Conservation (phyloP, 2,113 vertebrate species). For the Epinephelus lanceolatus region DNA sequence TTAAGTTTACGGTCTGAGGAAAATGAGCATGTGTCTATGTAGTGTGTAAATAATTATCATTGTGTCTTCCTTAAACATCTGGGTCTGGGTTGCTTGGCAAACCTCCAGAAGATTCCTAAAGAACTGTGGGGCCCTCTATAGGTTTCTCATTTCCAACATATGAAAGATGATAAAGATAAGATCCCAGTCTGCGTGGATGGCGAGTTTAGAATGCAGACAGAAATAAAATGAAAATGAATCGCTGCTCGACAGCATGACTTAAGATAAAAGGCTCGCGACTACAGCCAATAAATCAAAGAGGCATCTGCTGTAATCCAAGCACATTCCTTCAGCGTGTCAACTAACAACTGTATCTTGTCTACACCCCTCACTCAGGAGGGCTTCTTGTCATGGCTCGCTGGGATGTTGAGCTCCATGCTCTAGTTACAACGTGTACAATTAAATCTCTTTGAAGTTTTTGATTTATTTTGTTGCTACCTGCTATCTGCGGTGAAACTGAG, state of each 20-base stretch:
- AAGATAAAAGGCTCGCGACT: conserved; percentile 66
- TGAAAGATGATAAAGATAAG: conserved; percentile 74
- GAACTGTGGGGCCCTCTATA: conserved; percentile 51
- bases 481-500: conserved; percentile 1
- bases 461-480: conserved; percentile 14
- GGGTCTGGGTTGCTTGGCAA: conserved; percentile 56
- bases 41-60: conserved; percentile 48
- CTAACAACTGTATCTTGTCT: conserved; percentile 79
- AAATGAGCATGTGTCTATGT: conserved; percentile 11
- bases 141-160: conserved; percentile 74
- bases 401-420: conserved; percentile 32
- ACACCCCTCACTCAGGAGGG: conserved; percentile 46
- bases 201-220: conserved; percentile 67
- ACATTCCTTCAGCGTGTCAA: conserved; percentile 78
- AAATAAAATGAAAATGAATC: conserved; percentile 80
- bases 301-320: conserved; percentile 72
- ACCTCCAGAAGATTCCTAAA: conserved; percentile 60
- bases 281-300: conserved; percentile 72
- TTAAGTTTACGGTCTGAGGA: conserved; percentile 17
- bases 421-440: conserved; percentile 45
- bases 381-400: conserved; percentile 53
- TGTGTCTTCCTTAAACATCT: conserved; percentile 58
- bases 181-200: conserved; percentile 64
- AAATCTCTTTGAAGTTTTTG: conserved; percentile 44
- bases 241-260: conserved; percentile 66